Percentiles rank a stretch among this genome's conserved stretches.
Evolutionary conservation across 2,888 invertebrate genomes (phyloP).

Genomic region (Mesorhabditis belari): DNA sequence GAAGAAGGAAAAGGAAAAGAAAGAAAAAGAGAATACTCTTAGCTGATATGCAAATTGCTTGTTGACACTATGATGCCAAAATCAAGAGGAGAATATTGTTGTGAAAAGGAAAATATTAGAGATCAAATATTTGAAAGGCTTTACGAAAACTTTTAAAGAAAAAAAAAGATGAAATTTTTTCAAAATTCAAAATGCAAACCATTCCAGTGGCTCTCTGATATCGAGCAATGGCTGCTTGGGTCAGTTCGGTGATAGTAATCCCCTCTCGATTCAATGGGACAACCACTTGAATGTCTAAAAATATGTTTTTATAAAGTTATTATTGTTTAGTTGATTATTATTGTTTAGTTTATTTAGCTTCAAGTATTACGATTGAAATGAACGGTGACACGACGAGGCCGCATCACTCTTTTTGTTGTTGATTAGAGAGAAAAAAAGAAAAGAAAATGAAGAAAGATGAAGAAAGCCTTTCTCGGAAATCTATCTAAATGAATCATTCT

Average conservation of each 20-base stretch:
- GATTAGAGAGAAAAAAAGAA: too few relatives aligned
- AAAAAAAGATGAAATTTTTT: too few relatives aligned
- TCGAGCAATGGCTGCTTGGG: slow-evolving; percentile 18
- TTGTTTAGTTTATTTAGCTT: background rate
- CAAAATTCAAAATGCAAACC: slow-evolving; percentile 11
- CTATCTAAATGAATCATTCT: too few relatives aligned
- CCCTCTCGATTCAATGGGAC: slow-evolving; percentile 1
- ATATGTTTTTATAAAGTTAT: background rate
- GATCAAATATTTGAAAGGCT: background rate
- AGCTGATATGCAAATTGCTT: too few relatives aligned
- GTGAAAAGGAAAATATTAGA: background rate
- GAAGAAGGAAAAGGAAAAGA: background rate
- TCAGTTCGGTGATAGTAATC: slow-evolving; percentile 18
- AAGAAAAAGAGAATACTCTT: background rate
- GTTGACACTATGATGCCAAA: background rate
- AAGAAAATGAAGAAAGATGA: too few relatives aligned
- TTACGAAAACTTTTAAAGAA: too few relatives aligned
- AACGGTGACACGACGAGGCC: background rate
- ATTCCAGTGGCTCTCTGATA: slow-evolving; percentile 22
- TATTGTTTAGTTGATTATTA: background rate
- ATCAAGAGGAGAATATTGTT: background rate
- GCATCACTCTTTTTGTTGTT: too few relatives aligned
- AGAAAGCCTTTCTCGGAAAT: too few relatives aligned
- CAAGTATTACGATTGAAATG: background rate
- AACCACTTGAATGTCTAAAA: background rate